These are phyloP conservation scores for Lepilemur ruficaudatus DNA, from an alignment of 2,797 vertebrate genomes.

Conservation along the genomic window DNA sequence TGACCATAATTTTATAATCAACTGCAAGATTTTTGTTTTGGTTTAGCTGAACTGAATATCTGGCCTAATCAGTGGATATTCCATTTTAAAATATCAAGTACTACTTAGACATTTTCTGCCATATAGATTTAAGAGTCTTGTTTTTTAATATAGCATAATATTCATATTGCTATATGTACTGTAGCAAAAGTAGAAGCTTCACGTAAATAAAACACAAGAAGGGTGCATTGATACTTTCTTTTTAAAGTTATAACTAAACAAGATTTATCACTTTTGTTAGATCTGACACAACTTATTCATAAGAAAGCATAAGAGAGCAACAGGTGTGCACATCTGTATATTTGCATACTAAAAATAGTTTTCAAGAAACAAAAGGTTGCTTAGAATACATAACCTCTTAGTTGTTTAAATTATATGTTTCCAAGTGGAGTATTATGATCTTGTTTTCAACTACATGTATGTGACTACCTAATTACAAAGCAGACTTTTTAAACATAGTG, in stretches of 20 bases:
- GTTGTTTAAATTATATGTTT: slow-evolving; percentile 82
- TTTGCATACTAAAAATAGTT: slow-evolving; percentile 84
- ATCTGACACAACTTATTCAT: slow-evolving; percentile 76
- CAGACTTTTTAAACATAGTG: slow-evolving; percentile 76
- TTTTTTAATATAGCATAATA: slow-evolving; percentile 11
- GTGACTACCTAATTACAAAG: slow-evolving; percentile 84
- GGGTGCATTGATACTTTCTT: slow-evolving; percentile 64
- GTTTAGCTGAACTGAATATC: slow-evolving; percentile 21
- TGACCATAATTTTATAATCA: slow-evolving; percentile 59
- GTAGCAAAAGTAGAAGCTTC: not conserved
- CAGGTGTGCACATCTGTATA: slow-evolving; percentile 79
- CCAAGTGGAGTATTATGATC: slow-evolving; percentile 74
- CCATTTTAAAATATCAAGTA: slow-evolving; percentile 36
- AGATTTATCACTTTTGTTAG: slow-evolving; percentile 62
- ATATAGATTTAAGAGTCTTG: not conserved
- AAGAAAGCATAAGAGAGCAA: slow-evolving; percentile 69
- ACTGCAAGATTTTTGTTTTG: slow-evolving; percentile 30
- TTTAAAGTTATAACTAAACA: slow-evolving; percentile 72
- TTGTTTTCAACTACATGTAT: slow-evolving; percentile 78
- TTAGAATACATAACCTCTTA: slow-evolving; percentile 75
- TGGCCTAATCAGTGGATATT: slow-evolving; percentile 37
- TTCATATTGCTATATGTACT: slow-evolving; percentile 34
- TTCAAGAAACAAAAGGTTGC: slow-evolving; percentile 78
- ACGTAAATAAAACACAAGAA: slow-evolving; percentile 56
- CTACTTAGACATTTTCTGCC: slow-evolving; percentile 55